These are phyloP conservation scores for Phylloscopus trochiloides DNA, from an alignment of 2,113 vertebrate species.

Conservation along the genomic window DNA sequence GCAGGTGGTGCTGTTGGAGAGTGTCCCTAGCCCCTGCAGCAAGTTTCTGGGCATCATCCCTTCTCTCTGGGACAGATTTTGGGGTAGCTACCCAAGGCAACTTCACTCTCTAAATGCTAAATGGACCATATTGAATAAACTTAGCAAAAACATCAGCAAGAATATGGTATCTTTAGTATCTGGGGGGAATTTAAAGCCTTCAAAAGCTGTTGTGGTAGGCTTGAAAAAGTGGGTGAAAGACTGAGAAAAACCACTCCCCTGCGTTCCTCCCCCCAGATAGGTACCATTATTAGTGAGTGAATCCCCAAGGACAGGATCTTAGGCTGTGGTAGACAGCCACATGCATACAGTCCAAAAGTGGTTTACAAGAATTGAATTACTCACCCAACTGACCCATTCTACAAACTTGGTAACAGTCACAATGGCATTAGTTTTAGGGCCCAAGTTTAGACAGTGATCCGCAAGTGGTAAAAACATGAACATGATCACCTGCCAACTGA, in stretches of 20 bases:
- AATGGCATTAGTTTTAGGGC: neutral
- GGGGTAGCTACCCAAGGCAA: neutral
- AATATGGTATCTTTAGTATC: neutral
- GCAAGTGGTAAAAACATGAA: neutral
- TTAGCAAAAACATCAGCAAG: neutral
- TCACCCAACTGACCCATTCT: neutral
- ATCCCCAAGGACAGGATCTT: neutral
- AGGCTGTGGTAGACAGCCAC: neutral
- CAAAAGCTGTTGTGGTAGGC: neutral
- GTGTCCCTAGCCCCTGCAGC: neutral
- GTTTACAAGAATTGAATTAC: neutral
- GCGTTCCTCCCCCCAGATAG: rapidly evolving
- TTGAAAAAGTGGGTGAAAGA: neutral
- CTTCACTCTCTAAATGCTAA: neutral
- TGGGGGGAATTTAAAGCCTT: neutral
- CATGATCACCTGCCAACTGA: neutral
- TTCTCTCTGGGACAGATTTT: neutral
- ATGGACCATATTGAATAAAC: neutral
- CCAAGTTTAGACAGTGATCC: neutral
- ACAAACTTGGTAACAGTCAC: neutral
- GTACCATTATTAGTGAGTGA: neutral
- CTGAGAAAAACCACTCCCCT: rapidly evolving
- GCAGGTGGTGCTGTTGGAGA: neutral
- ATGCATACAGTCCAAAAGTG: neutral
- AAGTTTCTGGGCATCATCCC: neutral